Percentiles rank a stretch among this genome's conserved stretches.
These are phyloP conservation scores for Zeugodacus cucurbitae DNA, from an alignment of 1,140 invertebrate species.

Conservation along the genomic window DNA sequence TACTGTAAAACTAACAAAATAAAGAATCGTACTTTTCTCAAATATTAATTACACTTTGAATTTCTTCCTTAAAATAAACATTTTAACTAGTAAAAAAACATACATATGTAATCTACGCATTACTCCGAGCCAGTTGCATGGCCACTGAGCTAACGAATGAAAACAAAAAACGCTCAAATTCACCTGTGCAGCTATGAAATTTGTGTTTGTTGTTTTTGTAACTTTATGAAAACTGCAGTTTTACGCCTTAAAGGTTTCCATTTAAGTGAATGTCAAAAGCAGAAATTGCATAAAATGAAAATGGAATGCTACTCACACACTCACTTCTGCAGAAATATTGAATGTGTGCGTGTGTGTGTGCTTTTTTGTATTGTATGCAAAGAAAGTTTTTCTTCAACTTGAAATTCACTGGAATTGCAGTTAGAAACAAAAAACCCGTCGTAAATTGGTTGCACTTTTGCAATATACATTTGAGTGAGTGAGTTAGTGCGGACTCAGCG, in stretches of 20 bases:
- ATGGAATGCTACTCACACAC: background rate
- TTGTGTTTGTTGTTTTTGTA: slow-evolving; percentile 16
- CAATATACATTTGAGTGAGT: background rate
- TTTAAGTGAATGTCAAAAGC: slow-evolving; percentile 45
- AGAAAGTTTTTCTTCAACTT: slow-evolving; percentile 12
- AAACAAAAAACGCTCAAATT: background rate
- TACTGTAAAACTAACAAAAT: background rate
- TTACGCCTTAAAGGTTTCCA: slow-evolving; percentile 47
- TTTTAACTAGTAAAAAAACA: no score
- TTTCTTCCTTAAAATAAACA: no score
- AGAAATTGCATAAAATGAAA: slow-evolving; percentile 45
- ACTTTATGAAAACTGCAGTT: slow-evolving; percentile 35
- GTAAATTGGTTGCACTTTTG: background rate
- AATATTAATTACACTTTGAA: no score
- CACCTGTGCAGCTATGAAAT: background rate
- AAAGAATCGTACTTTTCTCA: no score
- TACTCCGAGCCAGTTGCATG: background rate
- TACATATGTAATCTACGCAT: no score
- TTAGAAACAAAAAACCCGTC: background rate
- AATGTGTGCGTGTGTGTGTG: background rate
- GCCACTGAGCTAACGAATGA: background rate
- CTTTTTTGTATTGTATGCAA: background rate
- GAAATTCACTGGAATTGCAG: background rate
- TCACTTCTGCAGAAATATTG: background rate
- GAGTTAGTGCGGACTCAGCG: no score